phyloP scores from a whole-genome alignment of 2,888 invertebrate species.

The Dorcus parallelipipedus region DNA sequence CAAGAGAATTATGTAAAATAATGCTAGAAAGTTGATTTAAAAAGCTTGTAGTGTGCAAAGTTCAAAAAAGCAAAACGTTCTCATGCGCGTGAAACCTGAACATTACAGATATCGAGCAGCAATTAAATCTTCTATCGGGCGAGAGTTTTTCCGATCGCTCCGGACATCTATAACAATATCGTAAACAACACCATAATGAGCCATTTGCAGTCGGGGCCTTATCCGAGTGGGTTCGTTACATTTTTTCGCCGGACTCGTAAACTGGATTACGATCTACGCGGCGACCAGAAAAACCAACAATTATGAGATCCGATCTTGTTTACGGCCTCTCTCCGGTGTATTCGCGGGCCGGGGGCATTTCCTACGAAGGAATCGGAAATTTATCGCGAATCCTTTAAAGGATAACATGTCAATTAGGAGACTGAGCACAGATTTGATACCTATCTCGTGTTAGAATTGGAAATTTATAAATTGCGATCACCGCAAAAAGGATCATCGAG shows the following conservation, averaged over 20 bases:
- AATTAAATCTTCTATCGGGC: slow-evolving; percentile 25
- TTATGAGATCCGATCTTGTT: slow-evolving; percentile 13
- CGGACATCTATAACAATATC: slow-evolving; percentile 41
- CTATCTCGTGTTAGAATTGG: slow-evolving; percentile 4
- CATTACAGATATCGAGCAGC: slow-evolving; percentile 10
- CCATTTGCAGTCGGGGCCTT: slow-evolving; percentile 31
- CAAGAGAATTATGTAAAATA: neutral
- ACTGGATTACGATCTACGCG: slow-evolving; percentile 23
- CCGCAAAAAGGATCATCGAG: neutral
- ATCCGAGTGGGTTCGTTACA: slow-evolving; percentile 28
- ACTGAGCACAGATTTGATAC: slow-evolving; percentile 16
- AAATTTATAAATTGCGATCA: slow-evolving; percentile 1
- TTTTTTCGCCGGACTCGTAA: slow-evolving; percentile 25
- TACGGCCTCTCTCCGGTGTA: slow-evolving; percentile 2
- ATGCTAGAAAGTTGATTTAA: neutral
- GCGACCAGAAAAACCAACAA: slow-evolving; percentile 17
- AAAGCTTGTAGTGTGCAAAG: neutral
- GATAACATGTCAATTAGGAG: slow-evolving; percentile 26
- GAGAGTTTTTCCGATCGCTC: slow-evolving; percentile 29
- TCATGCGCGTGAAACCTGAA: slow-evolving; percentile 7
- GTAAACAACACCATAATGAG: slow-evolving; percentile 36
- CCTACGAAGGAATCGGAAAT: slow-evolving; percentile 13
- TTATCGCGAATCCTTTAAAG: slow-evolving; percentile 21
- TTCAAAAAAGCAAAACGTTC: neutral
- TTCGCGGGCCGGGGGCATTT: slow-evolving; percentile 1